Base-by-base conservation (phyloP, 2,888 invertebrate species). In the Pterostichus niger region DNA sequence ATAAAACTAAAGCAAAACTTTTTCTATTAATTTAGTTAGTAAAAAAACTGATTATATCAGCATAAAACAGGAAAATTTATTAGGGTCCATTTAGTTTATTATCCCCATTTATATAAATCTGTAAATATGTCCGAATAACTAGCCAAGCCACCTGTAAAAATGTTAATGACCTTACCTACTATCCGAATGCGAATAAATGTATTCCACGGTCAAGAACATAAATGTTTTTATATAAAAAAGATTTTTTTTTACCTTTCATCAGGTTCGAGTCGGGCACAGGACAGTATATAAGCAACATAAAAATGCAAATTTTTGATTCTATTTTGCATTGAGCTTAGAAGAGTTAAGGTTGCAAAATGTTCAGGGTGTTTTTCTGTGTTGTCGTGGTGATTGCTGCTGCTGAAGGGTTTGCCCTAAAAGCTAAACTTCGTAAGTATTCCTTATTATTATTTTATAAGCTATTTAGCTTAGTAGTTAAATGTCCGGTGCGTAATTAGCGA, bases 41-140 rank as follows among this genome's bases (percentile, higher is more conserved):
- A 13, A 61, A 61, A 33, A 61, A 33, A 61, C 13, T 44, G 68
- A 68, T 68, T 24, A 71, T 17, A 44, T 71, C 56, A 17, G 3
- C 33, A 15, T 7, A 33, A 31, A 71, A 33, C 44, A 44, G 11
- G 49, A 17, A 17, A 75, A 75, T 75, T 75, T 75, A 75, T 75
- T 75, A 75, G 75, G 75, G 75, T 52, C 24, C 75, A 75, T 52
- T 75, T 75, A 17, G 17, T 75, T 75, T 75, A 75, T 75, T 52
- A n/a, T n/a, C 49, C 17, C 17, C 31, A 75, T 52, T 75, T 52
- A 75, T 75, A 13, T 75, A 75, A 52, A 52, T 52, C 9, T 49
- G 46, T 31, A 40, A 40, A 40, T 40, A 9, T 40, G 40, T 40
- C 24, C 64, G 64, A 71, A 24, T 1, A 75, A 17, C 75, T 75